A percentile compares a stretch with the other conserved stretches of the same genome.
phyloP scores from a whole-genome alignment of 2,888 invertebrate species.

The Caenorhabditis plicata region DNA sequence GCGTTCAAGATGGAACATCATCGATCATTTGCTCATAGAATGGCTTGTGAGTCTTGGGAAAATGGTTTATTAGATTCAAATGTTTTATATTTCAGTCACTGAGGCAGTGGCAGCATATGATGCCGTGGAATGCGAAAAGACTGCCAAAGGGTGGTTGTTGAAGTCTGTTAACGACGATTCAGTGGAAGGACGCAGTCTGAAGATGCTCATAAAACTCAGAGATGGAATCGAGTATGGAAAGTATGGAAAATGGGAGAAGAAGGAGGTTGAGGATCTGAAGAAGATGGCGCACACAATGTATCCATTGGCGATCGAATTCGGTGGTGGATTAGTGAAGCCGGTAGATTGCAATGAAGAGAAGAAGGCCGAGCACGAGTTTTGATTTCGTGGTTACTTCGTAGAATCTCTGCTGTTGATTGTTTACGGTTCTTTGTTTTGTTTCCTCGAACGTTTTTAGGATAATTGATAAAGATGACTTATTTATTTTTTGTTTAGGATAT shows the following conservation, averaged over 20 bases:
- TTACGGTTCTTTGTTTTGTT: not conserved
- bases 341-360: too few relatives aligned
- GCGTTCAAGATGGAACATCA: conserved; percentile 74
- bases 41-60: conserved; percentile 74
- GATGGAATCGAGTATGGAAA: conserved; percentile 49
- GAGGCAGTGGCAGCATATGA: conserved; percentile 31
- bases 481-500: not conserved
- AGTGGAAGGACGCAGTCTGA: conserved; percentile 27
- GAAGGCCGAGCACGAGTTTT: too few relatives aligned
- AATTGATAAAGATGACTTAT: not conserved
- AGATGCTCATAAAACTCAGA: conserved; percentile 38
- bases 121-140: too few relatives aligned
- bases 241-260: conserved; percentile 48
- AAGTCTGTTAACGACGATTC: conserved; percentile 38
- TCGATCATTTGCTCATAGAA: conserved; percentile 76
- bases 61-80: too few relatives aligned
- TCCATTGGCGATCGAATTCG: conserved; percentile 39
- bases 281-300: conserved; percentile 29
- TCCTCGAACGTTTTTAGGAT: not conserved
- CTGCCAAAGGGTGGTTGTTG: conserved; percentile 37
- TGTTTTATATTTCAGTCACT: conserved; percentile 27
- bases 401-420: too few relatives aligned
- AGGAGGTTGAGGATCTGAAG: conserved; percentile 27
- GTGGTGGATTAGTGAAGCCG: conserved; percentile 35
- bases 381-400: too few relatives aligned